These are phyloP conservation scores for Xenopus petersii DNA, from an alignment of 2,797 vertebrate species.

Conservation along the genomic window DNA sequence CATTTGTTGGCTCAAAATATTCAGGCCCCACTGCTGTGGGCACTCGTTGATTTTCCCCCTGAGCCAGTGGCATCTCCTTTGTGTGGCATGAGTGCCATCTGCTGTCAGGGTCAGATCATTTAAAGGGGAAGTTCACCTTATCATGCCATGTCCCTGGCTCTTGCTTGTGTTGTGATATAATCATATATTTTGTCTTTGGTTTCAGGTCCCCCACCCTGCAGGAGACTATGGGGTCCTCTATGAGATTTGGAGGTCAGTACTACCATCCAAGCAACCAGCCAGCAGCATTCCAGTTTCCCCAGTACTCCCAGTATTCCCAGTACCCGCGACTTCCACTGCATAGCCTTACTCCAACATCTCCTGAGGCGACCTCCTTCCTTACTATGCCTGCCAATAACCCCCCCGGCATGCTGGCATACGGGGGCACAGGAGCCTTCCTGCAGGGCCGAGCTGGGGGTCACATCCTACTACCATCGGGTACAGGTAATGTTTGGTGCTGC, in stretches of 20 bases:
- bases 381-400: conserved; percentile 59
- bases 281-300: conserved; percentile 48
- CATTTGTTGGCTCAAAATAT: too few relatives aligned
- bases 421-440: conserved; percentile 64
- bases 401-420: conserved; percentile 62
- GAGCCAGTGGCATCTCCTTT: too few relatives aligned
- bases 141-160: too few relatives aligned
- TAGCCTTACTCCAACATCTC: conserved; percentile 66
- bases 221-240: conserved; percentile 51
- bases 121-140: too few relatives aligned
- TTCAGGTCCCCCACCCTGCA: conserved; percentile 18
- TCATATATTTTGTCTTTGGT: too few relatives aligned
- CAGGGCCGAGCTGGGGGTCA: conserved; percentile 64
- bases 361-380: conserved; percentile 68
- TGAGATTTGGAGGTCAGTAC: conserved; percentile 49
- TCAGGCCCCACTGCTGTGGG: too few relatives aligned
- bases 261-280: conserved; percentile 66
- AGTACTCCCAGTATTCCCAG: conserved; percentile 63
- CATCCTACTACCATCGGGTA: conserved; percentile 68
- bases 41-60: too few relatives aligned
- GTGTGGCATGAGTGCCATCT: too few relatives aligned
- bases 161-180: too few relatives aligned
- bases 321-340: conserved; percentile 69
- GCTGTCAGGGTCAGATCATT: too few relatives aligned
- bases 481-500: conserved; percentile 39